Evolutionary conservation across 2,888 invertebrate species (phyloP).

Genomic region (Melangyna quadrimaculata): DNA sequence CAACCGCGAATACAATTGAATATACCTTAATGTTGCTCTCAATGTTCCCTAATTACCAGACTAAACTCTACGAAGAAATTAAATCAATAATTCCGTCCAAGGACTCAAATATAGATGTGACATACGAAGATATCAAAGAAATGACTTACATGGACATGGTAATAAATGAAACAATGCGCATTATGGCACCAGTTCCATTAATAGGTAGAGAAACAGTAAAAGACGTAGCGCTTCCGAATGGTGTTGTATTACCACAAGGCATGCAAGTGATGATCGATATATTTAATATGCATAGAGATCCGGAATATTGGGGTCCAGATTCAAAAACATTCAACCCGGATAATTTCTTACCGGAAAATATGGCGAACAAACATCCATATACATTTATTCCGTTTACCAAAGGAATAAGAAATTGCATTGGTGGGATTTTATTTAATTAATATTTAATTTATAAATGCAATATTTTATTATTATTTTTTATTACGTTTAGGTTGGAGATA

Average conservation of each 20-base stretch:
- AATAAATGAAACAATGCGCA: conserved; percentile 78
- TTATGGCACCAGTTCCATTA: conserved; percentile 78
- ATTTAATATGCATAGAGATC: conserved; percentile 78
- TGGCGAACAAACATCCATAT: conserved; percentile 77
- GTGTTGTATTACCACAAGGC: conserved; percentile 76
- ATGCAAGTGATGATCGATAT: conserved; percentile 77
- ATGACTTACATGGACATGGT: conserved; percentile 78
- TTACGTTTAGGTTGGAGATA: conserved; percentile 76
- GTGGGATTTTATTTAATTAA: conserved; percentile 59
- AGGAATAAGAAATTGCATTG: conserved; percentile 79
- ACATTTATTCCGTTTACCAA: conserved; percentile 79
- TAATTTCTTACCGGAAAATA: conserved; percentile 77
- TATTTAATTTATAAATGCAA: not conserved
- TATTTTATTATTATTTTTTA: not conserved
- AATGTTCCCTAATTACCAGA: conserved; percentile 65
- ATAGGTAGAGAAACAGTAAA: conserved; percentile 75
- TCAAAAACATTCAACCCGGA: conserved; percentile 79
- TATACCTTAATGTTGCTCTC: conserved; percentile 47
- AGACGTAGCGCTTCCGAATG: conserved; percentile 75
- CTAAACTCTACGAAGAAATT: conserved; percentile 77
- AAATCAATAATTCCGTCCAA: conserved; percentile 73
- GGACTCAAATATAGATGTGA: conserved; percentile 74
- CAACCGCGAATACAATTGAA: conserved; percentile 75
- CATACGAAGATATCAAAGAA: conserved; percentile 75
- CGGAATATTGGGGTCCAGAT: conserved; percentile 78